Conservation (phyloP, 2,888 invertebrate species). For the Baccha elongata region DNA sequence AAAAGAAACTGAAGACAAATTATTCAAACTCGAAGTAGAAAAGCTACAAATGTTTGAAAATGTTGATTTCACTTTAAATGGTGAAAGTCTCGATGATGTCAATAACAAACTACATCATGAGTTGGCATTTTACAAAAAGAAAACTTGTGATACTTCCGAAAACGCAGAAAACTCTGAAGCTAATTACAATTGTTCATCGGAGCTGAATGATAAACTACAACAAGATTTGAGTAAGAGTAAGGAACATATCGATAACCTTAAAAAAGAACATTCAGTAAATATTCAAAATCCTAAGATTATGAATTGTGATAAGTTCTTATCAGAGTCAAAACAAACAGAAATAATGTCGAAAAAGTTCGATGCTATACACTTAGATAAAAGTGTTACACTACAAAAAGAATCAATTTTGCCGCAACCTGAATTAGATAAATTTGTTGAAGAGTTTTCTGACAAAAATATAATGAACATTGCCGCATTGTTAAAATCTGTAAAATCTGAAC, state of each 20-base stretch:
- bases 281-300: background rate
- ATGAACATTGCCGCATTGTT: slow-evolving; percentile 9
- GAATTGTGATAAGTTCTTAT: slow-evolving; percentile 1
- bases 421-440: too few species aligned
- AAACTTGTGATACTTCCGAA: slow-evolving; percentile 45
- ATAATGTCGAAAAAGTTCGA: too few species aligned
- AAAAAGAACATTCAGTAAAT: background rate
- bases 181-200: slow-evolving; percentile 73
- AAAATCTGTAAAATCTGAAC: background rate
- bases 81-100: too few species aligned
- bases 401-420: too few species aligned
- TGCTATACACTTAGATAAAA: too few species aligned
- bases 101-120: too few species aligned
- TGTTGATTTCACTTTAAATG: too few species aligned
- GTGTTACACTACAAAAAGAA: too few species aligned
- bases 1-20: slow-evolving; percentile 85
- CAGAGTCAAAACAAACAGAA: too few species aligned
- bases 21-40: slow-evolving; percentile 83
- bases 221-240: background rate
- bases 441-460: background rate
- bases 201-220: slow-evolving; percentile 74
- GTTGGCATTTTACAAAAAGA: slow-evolving; percentile 79
- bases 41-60: slow-evolving; percentile 83
- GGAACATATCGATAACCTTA: background rate
- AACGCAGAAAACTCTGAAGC: background rate